Conservation (phyloP, 2,113 vertebrate species). For the Struthidea cinerea region DNA sequence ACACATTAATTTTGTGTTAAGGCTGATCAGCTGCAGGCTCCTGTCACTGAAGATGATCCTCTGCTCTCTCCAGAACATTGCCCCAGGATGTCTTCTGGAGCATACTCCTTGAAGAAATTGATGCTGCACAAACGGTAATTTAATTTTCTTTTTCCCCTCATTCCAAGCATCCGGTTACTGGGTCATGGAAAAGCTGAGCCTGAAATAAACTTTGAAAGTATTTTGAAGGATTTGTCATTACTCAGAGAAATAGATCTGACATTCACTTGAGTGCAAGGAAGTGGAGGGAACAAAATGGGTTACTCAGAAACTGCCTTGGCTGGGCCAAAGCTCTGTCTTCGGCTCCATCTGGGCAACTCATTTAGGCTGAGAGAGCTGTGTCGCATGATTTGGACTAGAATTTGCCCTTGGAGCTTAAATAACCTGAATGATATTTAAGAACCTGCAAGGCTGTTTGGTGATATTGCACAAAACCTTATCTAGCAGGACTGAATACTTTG, state of each 20-base stretch:
- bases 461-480: not conserved
- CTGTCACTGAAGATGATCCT: not conserved
- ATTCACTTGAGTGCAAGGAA: not conserved
- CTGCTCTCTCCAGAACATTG: not conserved
- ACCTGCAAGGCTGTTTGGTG: not conserved
- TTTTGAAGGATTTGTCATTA: constrained; percentile 6
- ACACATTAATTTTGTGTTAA: no score
- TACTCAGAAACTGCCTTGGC: not conserved
- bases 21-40: not conserved
- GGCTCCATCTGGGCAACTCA: not conserved
- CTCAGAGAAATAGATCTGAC: not conserved
- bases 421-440: not conserved
- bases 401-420: not conserved
- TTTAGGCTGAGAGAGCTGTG: not conserved
- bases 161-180: not conserved
- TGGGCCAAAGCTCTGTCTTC: not conserved
- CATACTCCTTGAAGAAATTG: not conserved
- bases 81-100: not conserved
- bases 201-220: not conserved
- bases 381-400: not conserved
- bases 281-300: not conserved
- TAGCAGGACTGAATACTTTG: not conserved
- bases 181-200: not conserved
- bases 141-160: not conserved
- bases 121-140: not conserved